Evolutionary conservation across 2,888 invertebrate genomes (phyloP).

Genomic region (Machimus rusticus): DNA sequence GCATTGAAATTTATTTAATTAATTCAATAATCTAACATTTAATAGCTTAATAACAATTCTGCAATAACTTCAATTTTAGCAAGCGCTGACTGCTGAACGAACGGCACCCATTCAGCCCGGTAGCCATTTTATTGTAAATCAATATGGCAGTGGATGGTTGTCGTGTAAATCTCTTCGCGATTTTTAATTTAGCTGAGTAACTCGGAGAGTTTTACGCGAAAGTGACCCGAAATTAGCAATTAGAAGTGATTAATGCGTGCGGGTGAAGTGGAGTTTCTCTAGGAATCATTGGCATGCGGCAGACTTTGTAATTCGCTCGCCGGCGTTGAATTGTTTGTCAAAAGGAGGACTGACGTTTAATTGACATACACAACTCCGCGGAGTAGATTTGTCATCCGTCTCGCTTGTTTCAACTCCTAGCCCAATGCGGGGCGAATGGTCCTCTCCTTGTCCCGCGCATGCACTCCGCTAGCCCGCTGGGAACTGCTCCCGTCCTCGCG

Average conservation of each 20-base stretch:
- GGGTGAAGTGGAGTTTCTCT: background rate
- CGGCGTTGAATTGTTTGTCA: conserved; percentile 18
- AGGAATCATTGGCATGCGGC: background rate
- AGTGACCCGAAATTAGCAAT: background rate
- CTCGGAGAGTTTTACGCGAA: background rate
- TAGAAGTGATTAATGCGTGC: background rate
- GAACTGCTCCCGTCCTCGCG: background rate
- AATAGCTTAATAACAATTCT: background rate
- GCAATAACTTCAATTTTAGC: background rate
- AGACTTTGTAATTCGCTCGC: background rate
- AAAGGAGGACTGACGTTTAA: background rate
- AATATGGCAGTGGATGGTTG: conserved; percentile 15
- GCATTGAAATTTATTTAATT: background rate
- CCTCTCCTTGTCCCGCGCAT: background rate
- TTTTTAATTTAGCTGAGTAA: background rate
- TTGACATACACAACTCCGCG: background rate
- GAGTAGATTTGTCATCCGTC: background rate
- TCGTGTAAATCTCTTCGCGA: background rate
- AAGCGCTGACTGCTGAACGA: background rate
- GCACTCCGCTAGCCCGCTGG: background rate
- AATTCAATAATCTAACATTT: background rate
- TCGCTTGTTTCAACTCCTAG: background rate
- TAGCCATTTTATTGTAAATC: conserved; percentile 35
- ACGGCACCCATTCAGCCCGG: background rate
- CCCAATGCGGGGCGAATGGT: background rate